Percentiles rank a stretch among this genome's conserved stretches.
phyloP scores from a whole-genome alignment of 2,113 vertebrate genomes.

The Callipepla squamata region DNA sequence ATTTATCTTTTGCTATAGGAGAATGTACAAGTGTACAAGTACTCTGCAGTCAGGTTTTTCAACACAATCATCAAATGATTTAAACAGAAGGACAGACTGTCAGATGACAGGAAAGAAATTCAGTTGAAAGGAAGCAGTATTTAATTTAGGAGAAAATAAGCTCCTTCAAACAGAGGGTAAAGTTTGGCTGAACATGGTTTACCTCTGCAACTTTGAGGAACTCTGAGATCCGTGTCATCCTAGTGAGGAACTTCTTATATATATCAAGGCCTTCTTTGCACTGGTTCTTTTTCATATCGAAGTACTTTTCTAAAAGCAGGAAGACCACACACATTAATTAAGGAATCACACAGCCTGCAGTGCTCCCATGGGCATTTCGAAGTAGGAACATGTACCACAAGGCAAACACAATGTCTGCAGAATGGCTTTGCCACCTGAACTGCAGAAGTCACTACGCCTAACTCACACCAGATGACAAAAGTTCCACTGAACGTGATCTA shows the following conservation, averaged over 20 bases:
- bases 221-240: conserved; percentile 98
- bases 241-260: conserved; percentile 98
- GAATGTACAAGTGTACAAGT: neutral
- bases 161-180: neutral
- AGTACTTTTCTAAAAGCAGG: conserved; percentile 91
- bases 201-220: conserved; percentile 99
- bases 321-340: neutral
- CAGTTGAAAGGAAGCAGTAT: neutral
- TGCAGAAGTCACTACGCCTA: neutral
- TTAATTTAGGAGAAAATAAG: neutral
- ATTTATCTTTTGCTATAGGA: neutral
- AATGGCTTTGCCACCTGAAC: neutral
- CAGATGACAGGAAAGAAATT: neutral
- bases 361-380: neutral
- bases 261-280: conserved; percentile 99
- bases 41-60: neutral
- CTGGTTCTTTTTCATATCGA: conserved; percentile 99
- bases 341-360: neutral
- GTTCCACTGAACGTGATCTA: neutral
- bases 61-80: neutral
- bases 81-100: neutral
- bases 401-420: neutral
- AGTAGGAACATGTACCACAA: neutral
- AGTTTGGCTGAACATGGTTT: conserved; percentile 7
- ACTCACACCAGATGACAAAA: neutral